phyloP scores from a whole-genome alignment of 1,140 invertebrate species.

The Samia ricini region DNA sequence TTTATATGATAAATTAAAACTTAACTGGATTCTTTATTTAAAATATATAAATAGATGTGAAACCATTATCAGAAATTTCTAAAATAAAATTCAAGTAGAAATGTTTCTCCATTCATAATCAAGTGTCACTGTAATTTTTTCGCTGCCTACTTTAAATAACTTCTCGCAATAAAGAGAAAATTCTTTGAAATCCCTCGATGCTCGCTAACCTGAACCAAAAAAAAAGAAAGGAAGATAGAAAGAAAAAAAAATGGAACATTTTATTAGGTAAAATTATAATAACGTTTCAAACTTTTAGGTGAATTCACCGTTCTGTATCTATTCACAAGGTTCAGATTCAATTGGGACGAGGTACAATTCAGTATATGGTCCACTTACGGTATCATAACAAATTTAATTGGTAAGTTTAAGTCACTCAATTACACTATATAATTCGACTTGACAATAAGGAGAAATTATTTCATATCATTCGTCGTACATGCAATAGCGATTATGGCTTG shows the following conservation, averaged over 20 bases:
- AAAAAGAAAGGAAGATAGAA: no score
- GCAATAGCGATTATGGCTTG: no score
- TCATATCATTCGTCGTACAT: no score
- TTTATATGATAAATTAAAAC: no score
- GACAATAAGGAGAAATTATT: no score
- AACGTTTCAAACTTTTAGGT: constrained; percentile 74
- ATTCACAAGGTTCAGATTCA: constrained; percentile 88
- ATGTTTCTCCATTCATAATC: neutral
- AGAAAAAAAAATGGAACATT: constrained; percentile 12
- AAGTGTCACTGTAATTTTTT: constrained; percentile 13
- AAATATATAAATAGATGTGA: no score
- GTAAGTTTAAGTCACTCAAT: constrained; percentile 30
- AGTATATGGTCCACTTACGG: constrained; percentile 89
- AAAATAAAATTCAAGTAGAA: neutral
- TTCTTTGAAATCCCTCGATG: constrained; percentile 10
- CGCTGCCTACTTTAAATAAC: constrained; percentile 21
- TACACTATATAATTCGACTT: no score
- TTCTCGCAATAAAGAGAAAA: constrained; percentile 21
- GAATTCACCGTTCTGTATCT: constrained; percentile 88
- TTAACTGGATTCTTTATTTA: no score
- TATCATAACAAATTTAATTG: constrained; percentile 69
- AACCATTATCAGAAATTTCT: neutral
- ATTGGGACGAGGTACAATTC: constrained; percentile 91
- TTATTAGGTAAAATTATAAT: constrained; percentile 29
- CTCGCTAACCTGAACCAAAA: neutral